Evolutionary conservation across 2,113 vertebrate genomes (phyloP), one percentile per base, ranked within the genome.

Genomic region (Eulemur rufifrons): DNA sequence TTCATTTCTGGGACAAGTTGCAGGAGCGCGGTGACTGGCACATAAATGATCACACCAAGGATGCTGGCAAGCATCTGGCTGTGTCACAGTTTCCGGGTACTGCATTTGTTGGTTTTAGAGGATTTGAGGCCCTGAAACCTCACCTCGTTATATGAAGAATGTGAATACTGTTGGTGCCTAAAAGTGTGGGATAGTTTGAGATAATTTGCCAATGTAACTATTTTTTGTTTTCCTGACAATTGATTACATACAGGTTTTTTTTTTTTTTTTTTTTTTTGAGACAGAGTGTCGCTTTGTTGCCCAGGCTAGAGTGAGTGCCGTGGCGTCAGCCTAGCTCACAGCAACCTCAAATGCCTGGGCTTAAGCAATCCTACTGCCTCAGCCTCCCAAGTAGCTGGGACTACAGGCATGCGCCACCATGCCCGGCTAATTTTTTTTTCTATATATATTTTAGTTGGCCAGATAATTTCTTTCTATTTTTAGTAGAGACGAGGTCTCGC

Each of bases 191-290:
- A 27, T 27, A 95, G 45, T 15, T 61, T 54, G 54, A 85, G 68
- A 81, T 74, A 27, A 50, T 68, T 85, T 73, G 80, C 86, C 69
- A 13, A 12, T 68, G 50, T 23, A 69, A 96, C 4, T 63, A 10
- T 80, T 93, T 96, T 88, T 89, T 64, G 42, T 95, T 97, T 97
- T 96, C 86, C 93, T 95, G 95, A 88, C 90, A 87, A 45, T 92
- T 78, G 61, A 76, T 77, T 76, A 69, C 81, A 56, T 61, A 61
- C 25, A 61, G 50, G 63, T 64, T 82, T 66, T 91, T 76, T 83
- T n/a, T n/a, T n/a, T n/a, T n/a, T n/a, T n/a, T n/a, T n/a, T n/a
- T n/a, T n/a, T n/a, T n/a, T n/a, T n/a, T n/a, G n/a, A n/a, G n/a
- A n/a, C n/a, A n/a, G n/a, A n/a, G n/a, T n/a, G n/a, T n/a, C n/a